Conservation (phyloP, 2,888 invertebrate species). For the Galerucella pusilla region DNA sequence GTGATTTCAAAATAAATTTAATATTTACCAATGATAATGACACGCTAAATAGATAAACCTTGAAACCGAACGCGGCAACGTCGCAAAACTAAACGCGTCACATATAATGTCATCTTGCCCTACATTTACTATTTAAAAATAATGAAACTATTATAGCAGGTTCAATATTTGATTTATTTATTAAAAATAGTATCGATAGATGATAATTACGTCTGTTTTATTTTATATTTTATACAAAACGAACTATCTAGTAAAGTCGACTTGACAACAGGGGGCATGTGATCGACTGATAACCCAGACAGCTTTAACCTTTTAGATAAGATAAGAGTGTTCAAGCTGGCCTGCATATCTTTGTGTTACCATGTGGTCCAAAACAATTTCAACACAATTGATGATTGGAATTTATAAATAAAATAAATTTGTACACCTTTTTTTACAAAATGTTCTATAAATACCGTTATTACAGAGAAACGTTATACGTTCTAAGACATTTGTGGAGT, state of each 20-base stretch:
- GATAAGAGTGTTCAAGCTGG: constrained; percentile 46
- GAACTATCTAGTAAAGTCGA: constrained; percentile 17
- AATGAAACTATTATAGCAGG: not conserved
- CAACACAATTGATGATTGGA: not conserved
- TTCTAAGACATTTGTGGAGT: too few relatives aligned
- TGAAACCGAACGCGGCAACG: constrained; percentile 6
- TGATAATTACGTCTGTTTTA: constrained; percentile 1
- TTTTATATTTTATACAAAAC: not conserved
- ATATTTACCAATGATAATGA: constrained; percentile 17
- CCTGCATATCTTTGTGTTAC: constrained; percentile 39
- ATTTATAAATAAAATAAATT: too few relatives aligned
- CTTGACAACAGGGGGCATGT: constrained; percentile 59
- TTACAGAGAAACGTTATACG: too few relatives aligned
- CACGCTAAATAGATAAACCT: constrained; percentile 6
- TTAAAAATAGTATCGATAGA: constrained; percentile 1
- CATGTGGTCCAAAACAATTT: constrained; percentile 27
- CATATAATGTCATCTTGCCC: constrained; percentile 9
- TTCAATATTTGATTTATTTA: not conserved
- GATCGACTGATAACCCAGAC: constrained; percentile 59
- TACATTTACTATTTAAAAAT: constrained; percentile 16
- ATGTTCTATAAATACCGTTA: too few relatives aligned
- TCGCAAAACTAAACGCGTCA: constrained; percentile 9
- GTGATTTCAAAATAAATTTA: constrained; percentile 14
- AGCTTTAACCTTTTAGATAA: constrained; percentile 56
- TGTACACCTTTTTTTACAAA: too few relatives aligned